These are phyloP conservation scores for Nymphalis urticae DNA, from an alignment of 2,888 invertebrate genomes.

Conservation along the genomic window DNA sequence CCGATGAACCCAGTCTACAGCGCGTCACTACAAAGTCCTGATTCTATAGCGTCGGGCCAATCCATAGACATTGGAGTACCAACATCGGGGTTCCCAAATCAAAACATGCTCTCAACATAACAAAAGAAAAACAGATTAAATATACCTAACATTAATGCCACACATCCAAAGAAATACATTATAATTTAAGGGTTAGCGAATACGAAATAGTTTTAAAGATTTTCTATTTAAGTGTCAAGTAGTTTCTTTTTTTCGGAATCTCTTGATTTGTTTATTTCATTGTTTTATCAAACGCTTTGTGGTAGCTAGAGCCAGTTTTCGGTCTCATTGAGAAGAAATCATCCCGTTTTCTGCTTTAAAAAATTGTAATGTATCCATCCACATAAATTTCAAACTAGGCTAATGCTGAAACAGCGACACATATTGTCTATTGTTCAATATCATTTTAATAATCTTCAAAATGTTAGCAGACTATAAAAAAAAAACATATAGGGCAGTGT, in stretches of 20 bases:
- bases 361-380: conserved; percentile 72
- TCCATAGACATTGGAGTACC: conserved; percentile 67
- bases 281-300: conserved; percentile 44
- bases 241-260: conserved; percentile 41
- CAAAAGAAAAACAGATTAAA: conserved; percentile 42
- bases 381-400: conserved; percentile 51
- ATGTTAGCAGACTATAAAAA: background rate
- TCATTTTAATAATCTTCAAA: background rate
- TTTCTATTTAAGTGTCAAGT: conserved; percentile 26
- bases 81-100: conserved; percentile 50
- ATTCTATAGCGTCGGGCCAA: conserved; percentile 83
- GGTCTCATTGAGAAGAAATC: conserved; percentile 57
- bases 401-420: conserved; percentile 50
- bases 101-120: conserved; percentile 70
- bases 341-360: conserved; percentile 59
- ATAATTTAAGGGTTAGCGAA: conserved; percentile 38
- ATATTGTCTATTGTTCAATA: conserved; percentile 15
- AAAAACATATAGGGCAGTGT: background rate
- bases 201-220: conserved; percentile 30
- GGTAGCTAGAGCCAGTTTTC: conserved; percentile 63
- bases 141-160: conserved; percentile 34
- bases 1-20: conserved; percentile 86
- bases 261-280: conserved; percentile 39
- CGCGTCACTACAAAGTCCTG: conserved; percentile 87
- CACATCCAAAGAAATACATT: conserved; percentile 56